A percentile compares a stretch with the other conserved stretches of the same genome.
Evolutionary conservation across 2,888 invertebrate genomes (phyloP).

Genomic region (Drosophila flavopinicola): DNA sequence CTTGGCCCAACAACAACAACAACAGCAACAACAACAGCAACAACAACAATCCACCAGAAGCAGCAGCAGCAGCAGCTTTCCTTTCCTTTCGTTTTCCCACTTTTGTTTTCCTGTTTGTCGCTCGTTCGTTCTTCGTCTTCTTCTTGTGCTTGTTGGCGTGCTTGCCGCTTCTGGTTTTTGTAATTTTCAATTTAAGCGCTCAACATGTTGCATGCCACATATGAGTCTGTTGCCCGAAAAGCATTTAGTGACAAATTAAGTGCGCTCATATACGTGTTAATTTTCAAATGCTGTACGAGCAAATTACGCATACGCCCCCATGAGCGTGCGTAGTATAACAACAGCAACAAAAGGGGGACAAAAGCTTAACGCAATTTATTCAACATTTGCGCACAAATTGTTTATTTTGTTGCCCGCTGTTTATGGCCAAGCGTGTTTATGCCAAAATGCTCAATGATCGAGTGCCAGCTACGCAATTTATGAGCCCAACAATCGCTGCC

Average conservation of each 20-base stretch:
- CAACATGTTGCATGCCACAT: constrained; percentile 76
- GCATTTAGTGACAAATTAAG: constrained; percentile 77
- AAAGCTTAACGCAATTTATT: constrained; percentile 74
- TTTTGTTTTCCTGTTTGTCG: background rate
- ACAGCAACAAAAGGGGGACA: background rate
- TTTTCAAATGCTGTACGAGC: constrained; percentile 53
- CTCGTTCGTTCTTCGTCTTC: no score
- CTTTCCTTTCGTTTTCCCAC: background rate
- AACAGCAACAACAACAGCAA: no score
- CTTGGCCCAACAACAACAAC: constrained; percentile 10
- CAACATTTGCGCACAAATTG: constrained; percentile 70
- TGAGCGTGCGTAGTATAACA: constrained; percentile 20
- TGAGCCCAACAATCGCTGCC: constrained; percentile 61
- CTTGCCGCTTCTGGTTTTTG: constrained; percentile 53
- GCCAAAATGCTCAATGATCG: constrained; percentile 40
- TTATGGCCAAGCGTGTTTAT: constrained; percentile 40
- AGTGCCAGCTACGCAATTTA: constrained; percentile 49
- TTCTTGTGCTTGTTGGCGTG: constrained; percentile 40
- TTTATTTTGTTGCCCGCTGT: constrained; percentile 71
- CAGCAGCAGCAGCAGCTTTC: background rate
- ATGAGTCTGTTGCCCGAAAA: constrained; percentile 43
- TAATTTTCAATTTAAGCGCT: constrained; percentile 74
- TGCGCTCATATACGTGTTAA: constrained; percentile 71
- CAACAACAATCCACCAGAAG: no score
- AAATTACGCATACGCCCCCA: constrained; percentile 64